Base-by-base conservation (phyloP, 2,113 vertebrate genomes). In the Jaculus jaculus region DNA sequence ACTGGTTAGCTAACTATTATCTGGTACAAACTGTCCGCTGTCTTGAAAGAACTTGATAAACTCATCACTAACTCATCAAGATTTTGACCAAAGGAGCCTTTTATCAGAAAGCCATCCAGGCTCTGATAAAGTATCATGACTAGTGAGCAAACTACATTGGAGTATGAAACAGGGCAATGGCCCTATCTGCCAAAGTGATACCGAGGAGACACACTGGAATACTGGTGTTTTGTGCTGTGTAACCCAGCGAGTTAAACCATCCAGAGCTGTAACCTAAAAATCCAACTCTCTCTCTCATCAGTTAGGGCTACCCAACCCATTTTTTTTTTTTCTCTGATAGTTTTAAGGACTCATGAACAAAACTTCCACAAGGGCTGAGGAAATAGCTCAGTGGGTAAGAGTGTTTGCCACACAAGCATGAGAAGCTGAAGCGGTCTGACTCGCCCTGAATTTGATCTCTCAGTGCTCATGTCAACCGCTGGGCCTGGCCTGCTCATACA, bases 1-100 rank as follows among this genome's bases (percentile, higher is more conserved):
- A 10, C 77, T 91, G 95, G 92, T 96, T 84, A 96, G 82, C 75
- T 94, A 74, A 94, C 42, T 34, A 61, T 79, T 94, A 95, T 95
- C 96, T 93, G 77, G 95, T 51, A 94, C 80, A 72, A 63, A 94
- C 30, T 86, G 94, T 96, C 85, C 86, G 86, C 23, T 75, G 42
- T 88, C 92, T 93, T 82, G 84, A 94, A 84, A 71, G 32, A 73
- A 84, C 39, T 15, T 80, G 91, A 95, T 93, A 94, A 89, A 80
- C 34, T 94, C 24, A 79, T 74, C n/a, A 51, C 54, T 94, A 82
- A 72, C 84, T 87, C 77, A 92, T 89, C 71, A 71, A 30, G 65
- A 94, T 94, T 66, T 91, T 87, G 66, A 42, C 72, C 87, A 63
- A 89, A 3, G 12, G 42, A 54, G 5, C 34, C 78, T 79, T 51